Base-by-base conservation (phyloP, 2,113 vertebrate species). In the Zosterops hypoxanthus region DNA sequence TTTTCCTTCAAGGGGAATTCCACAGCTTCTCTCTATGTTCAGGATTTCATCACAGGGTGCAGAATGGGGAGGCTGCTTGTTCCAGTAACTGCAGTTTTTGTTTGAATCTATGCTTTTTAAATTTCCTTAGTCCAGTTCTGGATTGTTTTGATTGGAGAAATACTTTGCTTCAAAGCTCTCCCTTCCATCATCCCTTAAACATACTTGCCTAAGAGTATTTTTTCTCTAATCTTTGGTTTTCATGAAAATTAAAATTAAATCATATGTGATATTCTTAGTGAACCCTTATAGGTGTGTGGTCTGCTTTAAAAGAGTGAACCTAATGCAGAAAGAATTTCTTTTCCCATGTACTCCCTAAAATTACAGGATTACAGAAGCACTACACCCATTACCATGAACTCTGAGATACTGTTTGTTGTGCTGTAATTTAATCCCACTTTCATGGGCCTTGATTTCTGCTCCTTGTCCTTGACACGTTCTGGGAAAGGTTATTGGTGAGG, bases 401-500 rank as follows among this genome's bases (percentile, higher is more conserved):
- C 59, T 28, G 26, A 63, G n/a, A 16, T 73, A 31, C 57, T 83
- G 9, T 36, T 87, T 31, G 5, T 44, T 63, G 9, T 82, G 44
- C 47, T 79, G 49, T 65, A 55, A 81, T 81, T 64, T 83, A 78
- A 60, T 72, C 70, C 63, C 44, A 14, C 5, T 9, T 81, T 64
- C 63, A 18, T 66, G 22, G 6, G 53, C 70, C 71, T 52, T 65
- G 66, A 46, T 82, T 87, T 94, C 88, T 84, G 57, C 75, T 68
- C 57, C 90, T 94, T 88, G 93, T 79, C 96, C 94, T 97, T 98
- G 91, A 95, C 76, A 81, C 9, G 0, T 57, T 50, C 55, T 41
- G 57, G 55, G 68, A 31, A 78, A 86, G 86, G 91, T 91, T 82
- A 97, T 94, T 94, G 97, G 96, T 88, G 79, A 86, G 86, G 86